Conservation (phyloP, 2,113 vertebrate species). For the Microcebus jonahi region DNA sequence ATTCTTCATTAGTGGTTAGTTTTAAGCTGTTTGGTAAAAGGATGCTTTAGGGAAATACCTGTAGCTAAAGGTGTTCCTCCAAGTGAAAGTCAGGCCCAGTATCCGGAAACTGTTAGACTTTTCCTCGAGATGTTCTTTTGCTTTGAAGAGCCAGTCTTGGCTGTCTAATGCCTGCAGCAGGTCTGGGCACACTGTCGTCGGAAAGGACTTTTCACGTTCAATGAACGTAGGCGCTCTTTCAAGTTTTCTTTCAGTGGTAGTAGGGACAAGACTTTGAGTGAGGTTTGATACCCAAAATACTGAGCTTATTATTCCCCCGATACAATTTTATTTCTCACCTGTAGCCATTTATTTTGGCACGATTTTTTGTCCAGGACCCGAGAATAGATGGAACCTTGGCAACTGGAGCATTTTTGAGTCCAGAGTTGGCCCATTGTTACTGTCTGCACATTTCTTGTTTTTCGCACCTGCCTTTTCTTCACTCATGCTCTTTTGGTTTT, state of each 20-base stretch:
- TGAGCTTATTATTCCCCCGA: not conserved
- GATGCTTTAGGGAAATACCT: not conserved
- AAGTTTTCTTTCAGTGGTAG: not conserved
- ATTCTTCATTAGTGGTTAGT: not conserved
- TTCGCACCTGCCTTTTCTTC: not conserved
- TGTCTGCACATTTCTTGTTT: not conserved
- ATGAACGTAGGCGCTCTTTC: not conserved
- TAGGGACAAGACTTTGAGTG: not conserved
- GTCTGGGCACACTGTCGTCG: not conserved
- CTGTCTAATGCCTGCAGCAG: not conserved
- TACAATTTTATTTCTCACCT: not conserved
- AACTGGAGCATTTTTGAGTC: not conserved
- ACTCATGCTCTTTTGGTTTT: not conserved
- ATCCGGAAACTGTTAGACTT: not conserved
- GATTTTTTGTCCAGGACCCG: not conserved
- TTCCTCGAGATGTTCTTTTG: not conserved
- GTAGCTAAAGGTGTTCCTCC: not conserved
- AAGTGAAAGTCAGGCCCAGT: not conserved
- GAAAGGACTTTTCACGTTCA: not conserved
- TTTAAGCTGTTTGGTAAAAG: not conserved
- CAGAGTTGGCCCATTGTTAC: not conserved
- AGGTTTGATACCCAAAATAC: not conserved
- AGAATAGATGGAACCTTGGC: not conserved
- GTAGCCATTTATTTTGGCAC: slow-evolving; percentile 19
- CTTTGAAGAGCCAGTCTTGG: not conserved